Evolutionary conservation across 2,888 invertebrate genomes (phyloP).

Genomic region (Odiellus spinosus): DNA sequence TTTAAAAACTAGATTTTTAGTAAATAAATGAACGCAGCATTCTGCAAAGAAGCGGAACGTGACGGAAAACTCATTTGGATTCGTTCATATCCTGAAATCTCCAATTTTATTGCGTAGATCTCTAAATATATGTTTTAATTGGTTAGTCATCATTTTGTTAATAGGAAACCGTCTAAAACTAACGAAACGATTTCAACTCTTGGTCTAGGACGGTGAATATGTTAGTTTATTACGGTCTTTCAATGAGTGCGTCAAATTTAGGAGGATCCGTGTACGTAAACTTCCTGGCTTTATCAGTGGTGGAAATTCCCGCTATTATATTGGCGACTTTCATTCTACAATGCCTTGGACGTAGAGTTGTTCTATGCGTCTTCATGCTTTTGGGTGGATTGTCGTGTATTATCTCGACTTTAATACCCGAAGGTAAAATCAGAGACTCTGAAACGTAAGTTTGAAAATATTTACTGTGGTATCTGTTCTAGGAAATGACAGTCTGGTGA

Average conservation of each 20-base stretch:
- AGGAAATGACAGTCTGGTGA: slow-evolving; percentile 29
- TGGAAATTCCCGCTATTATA: slow-evolving; percentile 46
- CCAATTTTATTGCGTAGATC: slow-evolving; percentile 47
- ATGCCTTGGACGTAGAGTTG: slow-evolving; percentile 62
- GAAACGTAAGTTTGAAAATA: not conserved
- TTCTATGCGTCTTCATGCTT: slow-evolving; percentile 67
- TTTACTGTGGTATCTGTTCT: not conserved
- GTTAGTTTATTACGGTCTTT: slow-evolving; percentile 57
- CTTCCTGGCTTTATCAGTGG: slow-evolving; percentile 36
- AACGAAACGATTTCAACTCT: no score
- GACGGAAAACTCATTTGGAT: no score
- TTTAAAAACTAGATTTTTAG: no score
- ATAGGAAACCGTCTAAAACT: no score
- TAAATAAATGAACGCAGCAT: no score
- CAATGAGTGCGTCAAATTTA: slow-evolving; percentile 55
- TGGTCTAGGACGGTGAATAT: slow-evolving; percentile 56
- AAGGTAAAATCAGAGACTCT: slow-evolving; percentile 43
- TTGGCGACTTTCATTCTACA: slow-evolving; percentile 80
- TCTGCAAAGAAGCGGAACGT: no score
- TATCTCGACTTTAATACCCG: slow-evolving; percentile 62
- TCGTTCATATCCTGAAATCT: slow-evolving; percentile 25
- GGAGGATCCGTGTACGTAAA: slow-evolving; percentile 58
- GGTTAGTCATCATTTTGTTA: slow-evolving; percentile 11
- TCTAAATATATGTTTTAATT: slow-evolving; percentile 50
- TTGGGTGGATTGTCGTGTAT: slow-evolving; percentile 69